Evolutionary conservation across 35 echinoderm and acorn worm genomes (phyloP).

Genomic region (Apostichopus californicus): DNA sequence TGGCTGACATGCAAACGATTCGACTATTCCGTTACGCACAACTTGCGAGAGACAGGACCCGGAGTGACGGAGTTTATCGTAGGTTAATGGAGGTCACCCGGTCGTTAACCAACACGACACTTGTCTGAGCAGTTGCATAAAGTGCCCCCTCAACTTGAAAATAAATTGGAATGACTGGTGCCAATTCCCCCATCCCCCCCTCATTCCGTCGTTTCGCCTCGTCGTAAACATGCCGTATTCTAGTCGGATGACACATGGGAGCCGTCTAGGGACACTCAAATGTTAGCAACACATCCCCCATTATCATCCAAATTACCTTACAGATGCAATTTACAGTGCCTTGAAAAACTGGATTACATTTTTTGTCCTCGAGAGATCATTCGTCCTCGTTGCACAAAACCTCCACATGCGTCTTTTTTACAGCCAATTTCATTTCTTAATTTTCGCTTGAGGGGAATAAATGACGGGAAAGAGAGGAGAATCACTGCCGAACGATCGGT

Average conservation of each 20-base stretch:
- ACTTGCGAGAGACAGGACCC: not conserved
- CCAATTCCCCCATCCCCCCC: not conserved
- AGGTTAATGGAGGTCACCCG: slow-evolving; percentile 34
- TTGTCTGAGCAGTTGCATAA: not conserved
- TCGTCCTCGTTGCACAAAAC: slow-evolving; percentile 10
- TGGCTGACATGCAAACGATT: slow-evolving; percentile 46
- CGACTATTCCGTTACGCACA: slow-evolving; percentile 15
- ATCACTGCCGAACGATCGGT: slow-evolving; percentile 19
- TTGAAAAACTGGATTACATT: slow-evolving; percentile 51
- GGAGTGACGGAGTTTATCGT: not conserved
- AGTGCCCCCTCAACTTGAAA: slow-evolving; percentile 39
- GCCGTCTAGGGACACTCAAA: slow-evolving; percentile 32
- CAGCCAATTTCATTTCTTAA: slow-evolving; percentile 54
- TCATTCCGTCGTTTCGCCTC: not conserved
- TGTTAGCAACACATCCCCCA: slow-evolving; percentile 31
- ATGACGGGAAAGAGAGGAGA: slow-evolving; percentile 39
- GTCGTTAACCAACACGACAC: slow-evolving; percentile 4
- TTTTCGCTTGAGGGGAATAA: slow-evolving; percentile 51
- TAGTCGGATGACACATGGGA: slow-evolving; percentile 34
- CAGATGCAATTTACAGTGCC: slow-evolving; percentile 33
- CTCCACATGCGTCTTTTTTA: slow-evolving; percentile 41
- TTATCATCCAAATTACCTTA: slow-evolving; percentile 52
- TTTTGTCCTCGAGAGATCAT: slow-evolving; percentile 36
- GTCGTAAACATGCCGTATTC: slow-evolving; percentile 31
- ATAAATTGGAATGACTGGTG: slow-evolving; percentile 34